These are phyloP conservation scores for Climacteris rufus DNA, from an alignment of 2,113 vertebrate genomes.

Conservation along the genomic window DNA sequence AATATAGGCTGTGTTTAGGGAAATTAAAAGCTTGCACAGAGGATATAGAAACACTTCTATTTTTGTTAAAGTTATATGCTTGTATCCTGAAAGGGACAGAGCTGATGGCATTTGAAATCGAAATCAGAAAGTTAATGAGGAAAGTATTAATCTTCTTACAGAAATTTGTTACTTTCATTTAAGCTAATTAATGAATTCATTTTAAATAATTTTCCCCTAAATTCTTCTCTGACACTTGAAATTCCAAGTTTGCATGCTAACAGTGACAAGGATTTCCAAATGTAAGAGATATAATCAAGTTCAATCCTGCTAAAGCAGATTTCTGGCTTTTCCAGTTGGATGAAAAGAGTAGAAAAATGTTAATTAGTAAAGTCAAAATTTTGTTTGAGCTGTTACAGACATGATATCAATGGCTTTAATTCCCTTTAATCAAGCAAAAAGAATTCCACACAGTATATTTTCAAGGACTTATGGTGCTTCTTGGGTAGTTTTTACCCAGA, in stretches of 20 bases:
- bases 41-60: neutral
- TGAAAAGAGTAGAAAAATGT: slow-evolving; percentile 1
- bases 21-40: neutral
- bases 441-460: neutral
- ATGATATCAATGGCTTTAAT: neutral
- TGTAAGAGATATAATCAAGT: neutral
- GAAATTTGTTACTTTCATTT: neutral
- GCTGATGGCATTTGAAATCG: neutral
- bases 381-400: neutral
- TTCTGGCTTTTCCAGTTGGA: neutral
- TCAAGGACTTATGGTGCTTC: neutral
- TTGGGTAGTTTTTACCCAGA: neutral
- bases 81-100: neutral
- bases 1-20: neutral
- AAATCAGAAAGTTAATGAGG: slow-evolving; percentile 2
- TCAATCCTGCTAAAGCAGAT: neutral
- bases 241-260: neutral
- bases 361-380: neutral
- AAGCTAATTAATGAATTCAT: neutral
- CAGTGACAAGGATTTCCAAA: neutral
- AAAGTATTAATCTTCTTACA: slow-evolving; percentile 22
- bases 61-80: neutral
- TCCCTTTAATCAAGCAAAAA: neutral
- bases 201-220: slow-evolving; percentile 29
- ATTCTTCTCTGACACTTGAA: neutral